A percentile compares a stretch with the other conserved stretches of the same genome.
Evolutionary conservation across 1,140 invertebrate genomes (phyloP).

Genomic region (Coboldia fuscipes): DNA sequence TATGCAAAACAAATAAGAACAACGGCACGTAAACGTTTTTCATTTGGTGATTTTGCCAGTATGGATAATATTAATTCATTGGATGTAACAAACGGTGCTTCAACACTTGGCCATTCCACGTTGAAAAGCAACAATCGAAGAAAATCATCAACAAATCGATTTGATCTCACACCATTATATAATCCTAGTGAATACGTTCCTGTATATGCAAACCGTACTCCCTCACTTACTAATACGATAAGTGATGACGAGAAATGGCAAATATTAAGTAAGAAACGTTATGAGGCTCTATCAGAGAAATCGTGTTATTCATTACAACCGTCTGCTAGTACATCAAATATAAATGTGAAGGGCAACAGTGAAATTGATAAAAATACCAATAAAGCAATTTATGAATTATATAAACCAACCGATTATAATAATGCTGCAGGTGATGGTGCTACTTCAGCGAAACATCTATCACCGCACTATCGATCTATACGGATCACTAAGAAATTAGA

Average conservation of each 20-base stretch:
- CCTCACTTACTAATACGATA: slow-evolving; percentile 6
- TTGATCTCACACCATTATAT: slow-evolving; percentile 16
- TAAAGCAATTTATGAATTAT: no score
- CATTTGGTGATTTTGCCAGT: neutral
- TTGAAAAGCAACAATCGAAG: neutral
- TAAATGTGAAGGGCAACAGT: no score
- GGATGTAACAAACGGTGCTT: neutral
- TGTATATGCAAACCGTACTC: slow-evolving; percentile 16
- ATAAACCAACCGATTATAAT: no score
- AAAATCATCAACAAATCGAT: neutral
- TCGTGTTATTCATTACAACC: no score
- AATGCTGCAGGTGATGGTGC: no score
- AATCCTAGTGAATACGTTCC: slow-evolving; percentile 15
- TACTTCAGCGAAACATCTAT: no score
- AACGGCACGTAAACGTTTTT: neutral
- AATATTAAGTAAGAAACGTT: slow-evolving; percentile 14
- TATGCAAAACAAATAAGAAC: neutral
- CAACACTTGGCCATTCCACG: neutral
- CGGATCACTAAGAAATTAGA: no score
- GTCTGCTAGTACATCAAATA: no score
- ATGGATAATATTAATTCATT: neutral
- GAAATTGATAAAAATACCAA: no score
- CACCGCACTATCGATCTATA: no score
- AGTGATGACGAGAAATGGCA: slow-evolving; percentile 20
- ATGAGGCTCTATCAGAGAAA: no score